These are phyloP conservation scores for Nezara viridula DNA, from an alignment of 2,888 invertebrate genomes.

Conservation along the genomic window DNA sequence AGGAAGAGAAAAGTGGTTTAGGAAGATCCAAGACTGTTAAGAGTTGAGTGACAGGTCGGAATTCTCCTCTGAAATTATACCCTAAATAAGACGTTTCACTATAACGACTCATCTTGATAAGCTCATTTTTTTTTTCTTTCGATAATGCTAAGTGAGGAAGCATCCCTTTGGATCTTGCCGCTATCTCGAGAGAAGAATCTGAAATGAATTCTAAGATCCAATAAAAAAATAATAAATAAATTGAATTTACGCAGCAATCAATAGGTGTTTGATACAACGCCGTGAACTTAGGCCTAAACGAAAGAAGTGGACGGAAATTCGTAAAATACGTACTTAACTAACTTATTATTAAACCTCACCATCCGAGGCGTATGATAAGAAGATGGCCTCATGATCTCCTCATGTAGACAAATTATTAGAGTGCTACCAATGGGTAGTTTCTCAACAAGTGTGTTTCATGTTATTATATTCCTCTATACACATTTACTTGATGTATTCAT, in stretches of 20 bases:
- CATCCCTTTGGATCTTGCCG: not conserved
- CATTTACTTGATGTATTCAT: no score
- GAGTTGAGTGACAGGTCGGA: not conserved
- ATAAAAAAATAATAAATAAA: conserved; percentile 22
- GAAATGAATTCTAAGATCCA: not conserved
- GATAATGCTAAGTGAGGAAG: conserved; percentile 40
- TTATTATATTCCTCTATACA: no score
- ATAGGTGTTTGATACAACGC: not conserved
- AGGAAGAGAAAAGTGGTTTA: not conserved
- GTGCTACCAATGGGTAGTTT: no score
- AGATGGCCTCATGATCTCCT: no score
- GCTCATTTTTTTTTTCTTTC: not conserved
- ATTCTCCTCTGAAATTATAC: conserved; percentile 19
- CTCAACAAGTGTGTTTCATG: no score
- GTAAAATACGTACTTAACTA: no score
- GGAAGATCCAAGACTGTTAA: not conserved
- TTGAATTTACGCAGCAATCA: not conserved
- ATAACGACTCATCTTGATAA: conserved; percentile 34
- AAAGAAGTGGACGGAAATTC: no score
- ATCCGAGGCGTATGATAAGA: no score
- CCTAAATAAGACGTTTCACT: conserved; percentile 34
- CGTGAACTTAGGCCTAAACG: not conserved
- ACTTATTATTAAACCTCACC: no score
- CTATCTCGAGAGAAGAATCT: not conserved
- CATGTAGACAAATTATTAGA: no score